Conservation (phyloP, 1,140 invertebrate genomes). For the Drosophila quadrilineata region DNA sequence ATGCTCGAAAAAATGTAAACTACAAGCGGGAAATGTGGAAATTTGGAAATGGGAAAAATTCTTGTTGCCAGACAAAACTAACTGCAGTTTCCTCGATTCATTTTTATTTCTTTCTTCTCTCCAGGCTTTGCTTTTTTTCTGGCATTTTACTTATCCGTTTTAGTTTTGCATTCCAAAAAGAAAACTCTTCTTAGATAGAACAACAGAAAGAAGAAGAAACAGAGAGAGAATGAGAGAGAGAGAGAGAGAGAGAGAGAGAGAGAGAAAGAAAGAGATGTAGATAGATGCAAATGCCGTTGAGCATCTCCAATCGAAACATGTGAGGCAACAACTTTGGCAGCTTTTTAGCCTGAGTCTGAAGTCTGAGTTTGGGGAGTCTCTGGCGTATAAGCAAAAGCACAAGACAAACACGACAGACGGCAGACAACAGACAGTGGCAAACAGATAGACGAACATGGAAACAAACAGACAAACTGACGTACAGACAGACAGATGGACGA, state of each 20-base stretch:
- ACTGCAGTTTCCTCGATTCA: slow-evolving; percentile 51
- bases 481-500: no score
- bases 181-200: not conserved
- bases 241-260: not conserved
- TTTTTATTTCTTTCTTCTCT: slow-evolving; percentile 24
- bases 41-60: slow-evolving; percentile 5
- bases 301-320: not conserved
- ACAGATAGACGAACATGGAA: not conserved
- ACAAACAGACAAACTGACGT: no score
- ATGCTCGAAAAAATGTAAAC: not conserved
- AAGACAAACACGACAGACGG: no score
- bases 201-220: not conserved
- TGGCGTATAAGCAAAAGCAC: no score
- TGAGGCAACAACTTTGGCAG: no score
- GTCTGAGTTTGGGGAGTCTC: no score
- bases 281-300: not conserved
- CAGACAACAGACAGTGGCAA: no score
- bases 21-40: not conserved
- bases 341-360: no score
- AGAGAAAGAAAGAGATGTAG: not conserved
- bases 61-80: slow-evolving; percentile 45
- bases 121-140: slow-evolving; percentile 20
- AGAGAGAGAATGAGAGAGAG: not conserved
- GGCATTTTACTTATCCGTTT: slow-evolving; percentile 37
- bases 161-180: slow-evolving; percentile 33